Evolutionary conservation across 2,888 invertebrate genomes (phyloP).

Genomic region (Thera obeliscata): DNA sequence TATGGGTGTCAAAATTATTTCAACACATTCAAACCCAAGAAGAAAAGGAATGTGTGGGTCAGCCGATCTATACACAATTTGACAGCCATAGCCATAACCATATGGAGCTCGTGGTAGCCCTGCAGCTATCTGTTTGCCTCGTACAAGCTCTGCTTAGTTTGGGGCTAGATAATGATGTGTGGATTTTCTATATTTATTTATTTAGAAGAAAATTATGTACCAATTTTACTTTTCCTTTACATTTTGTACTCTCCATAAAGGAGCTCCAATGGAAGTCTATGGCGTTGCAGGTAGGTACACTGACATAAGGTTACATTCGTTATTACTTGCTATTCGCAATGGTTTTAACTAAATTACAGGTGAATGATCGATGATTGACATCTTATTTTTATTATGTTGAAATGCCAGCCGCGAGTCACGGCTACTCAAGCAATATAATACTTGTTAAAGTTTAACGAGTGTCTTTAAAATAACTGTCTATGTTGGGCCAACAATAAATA

Average conservation of each 20-base stretch:
- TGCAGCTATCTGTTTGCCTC: too few relatives aligned
- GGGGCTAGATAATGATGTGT: too few relatives aligned
- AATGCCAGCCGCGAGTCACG: conserved; percentile 35
- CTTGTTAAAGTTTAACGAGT: conserved; percentile 18
- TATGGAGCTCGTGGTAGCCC: too few relatives aligned
- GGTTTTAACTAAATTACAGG: conserved; percentile 9
- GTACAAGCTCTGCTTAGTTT: too few relatives aligned
- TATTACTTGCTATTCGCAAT: conserved; percentile 5
- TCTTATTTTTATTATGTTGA: conserved; percentile 11
- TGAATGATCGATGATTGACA: conserved; percentile 31
- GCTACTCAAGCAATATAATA: not conserved
- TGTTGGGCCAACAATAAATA: not conserved
- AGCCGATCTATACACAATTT: too few relatives aligned
- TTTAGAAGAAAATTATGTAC: too few relatives aligned
- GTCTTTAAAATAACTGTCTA: conserved; percentile 13
- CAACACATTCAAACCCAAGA: too few relatives aligned
- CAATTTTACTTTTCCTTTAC: too few relatives aligned
- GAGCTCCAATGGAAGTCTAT: not conserved
- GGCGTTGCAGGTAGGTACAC: not conserved
- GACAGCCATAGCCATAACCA: too few relatives aligned
- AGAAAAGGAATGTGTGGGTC: too few relatives aligned
- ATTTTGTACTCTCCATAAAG: not conserved
- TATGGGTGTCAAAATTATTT: too few relatives aligned
- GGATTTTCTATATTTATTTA: too few relatives aligned
- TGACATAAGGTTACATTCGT: not conserved